phyloP scores from a whole-genome alignment of 2,113 vertebrate species.

The Eurystomus gularis region DNA sequence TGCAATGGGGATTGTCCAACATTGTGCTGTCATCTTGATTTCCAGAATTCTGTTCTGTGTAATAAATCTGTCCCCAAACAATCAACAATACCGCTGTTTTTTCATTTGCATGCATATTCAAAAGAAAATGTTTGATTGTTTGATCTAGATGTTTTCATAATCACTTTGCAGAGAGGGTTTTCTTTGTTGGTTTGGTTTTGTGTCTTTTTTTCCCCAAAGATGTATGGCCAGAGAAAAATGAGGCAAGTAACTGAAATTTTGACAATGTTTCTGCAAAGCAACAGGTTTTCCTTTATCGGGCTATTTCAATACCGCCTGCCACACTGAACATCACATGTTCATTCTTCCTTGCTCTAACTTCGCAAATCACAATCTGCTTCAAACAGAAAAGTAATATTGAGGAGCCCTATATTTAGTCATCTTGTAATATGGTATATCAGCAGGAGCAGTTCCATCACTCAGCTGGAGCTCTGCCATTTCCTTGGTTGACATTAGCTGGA shows the following conservation, averaged over 20 bases:
- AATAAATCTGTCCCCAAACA: neutral
- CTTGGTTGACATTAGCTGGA: neutral
- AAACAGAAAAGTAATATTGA: neutral
- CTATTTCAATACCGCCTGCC: neutral
- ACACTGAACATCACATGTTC: neutral
- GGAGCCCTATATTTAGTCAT: neutral
- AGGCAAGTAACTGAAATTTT: neutral
- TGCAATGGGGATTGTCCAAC: neutral
- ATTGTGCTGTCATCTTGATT: neutral
- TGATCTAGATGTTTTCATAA: neutral
- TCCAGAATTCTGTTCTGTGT: neutral
- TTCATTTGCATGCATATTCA: neutral
- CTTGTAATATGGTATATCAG: neutral
- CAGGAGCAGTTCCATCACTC: neutral
- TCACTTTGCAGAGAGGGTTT: neutral
- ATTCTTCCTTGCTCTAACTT: neutral
- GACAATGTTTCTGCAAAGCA: neutral
- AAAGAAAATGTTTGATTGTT: neutral
- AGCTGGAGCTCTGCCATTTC: neutral
- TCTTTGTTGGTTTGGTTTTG: neutral
- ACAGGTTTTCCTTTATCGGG: neutral
- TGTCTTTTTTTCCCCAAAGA: rapidly evolving
- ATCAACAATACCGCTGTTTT: neutral
- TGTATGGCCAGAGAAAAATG: neutral
- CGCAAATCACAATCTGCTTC: neutral